Evolutionary conservation across 2,888 invertebrate species (phyloP).

Genomic region (Eupeodes latifasciatus): DNA sequence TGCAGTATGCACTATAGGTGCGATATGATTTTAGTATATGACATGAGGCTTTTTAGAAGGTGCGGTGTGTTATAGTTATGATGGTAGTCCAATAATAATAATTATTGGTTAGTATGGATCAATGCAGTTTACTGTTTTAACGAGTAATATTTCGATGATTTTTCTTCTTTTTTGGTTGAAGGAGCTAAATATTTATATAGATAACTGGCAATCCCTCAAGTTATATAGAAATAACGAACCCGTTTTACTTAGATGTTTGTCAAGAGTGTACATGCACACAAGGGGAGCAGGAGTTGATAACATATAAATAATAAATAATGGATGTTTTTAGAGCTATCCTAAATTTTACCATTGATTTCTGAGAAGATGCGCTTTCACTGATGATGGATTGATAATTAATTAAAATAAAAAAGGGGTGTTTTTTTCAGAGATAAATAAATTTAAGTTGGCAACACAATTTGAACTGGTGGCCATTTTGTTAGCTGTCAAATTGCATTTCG

Average conservation of each 20-base stretch:
- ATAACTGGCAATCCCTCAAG: neutral
- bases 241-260: neutral
- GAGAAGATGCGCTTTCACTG: too few relatives aligned
- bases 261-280: neutral
- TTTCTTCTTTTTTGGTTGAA: neutral
- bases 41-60: conserved; percentile 49
- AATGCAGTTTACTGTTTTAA: conserved; percentile 47
- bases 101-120: conserved; percentile 53
- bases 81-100: conserved; percentile 63
- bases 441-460: too few relatives aligned
- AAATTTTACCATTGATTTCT: too few relatives aligned
- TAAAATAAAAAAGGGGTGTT: too few relatives aligned
- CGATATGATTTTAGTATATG: conserved; percentile 36
- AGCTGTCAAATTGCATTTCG: too few relatives aligned
- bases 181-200: neutral
- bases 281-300: neutral
- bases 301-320: too few relatives aligned
- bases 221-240: conserved; percentile 1
- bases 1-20: conserved; percentile 63
- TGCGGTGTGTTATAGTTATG: conserved; percentile 58
- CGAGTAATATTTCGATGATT: conserved; percentile 30
- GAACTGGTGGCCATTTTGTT: too few relatives aligned
- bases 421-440: too few relatives aligned
- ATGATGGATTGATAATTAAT: too few relatives aligned
- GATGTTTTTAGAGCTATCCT: too few relatives aligned